A percentile compares a stretch with the other conserved stretches of the same genome.
phyloP scores from a whole-genome alignment of 1,140 invertebrate species.

The Macrostomum lignano region DNA sequence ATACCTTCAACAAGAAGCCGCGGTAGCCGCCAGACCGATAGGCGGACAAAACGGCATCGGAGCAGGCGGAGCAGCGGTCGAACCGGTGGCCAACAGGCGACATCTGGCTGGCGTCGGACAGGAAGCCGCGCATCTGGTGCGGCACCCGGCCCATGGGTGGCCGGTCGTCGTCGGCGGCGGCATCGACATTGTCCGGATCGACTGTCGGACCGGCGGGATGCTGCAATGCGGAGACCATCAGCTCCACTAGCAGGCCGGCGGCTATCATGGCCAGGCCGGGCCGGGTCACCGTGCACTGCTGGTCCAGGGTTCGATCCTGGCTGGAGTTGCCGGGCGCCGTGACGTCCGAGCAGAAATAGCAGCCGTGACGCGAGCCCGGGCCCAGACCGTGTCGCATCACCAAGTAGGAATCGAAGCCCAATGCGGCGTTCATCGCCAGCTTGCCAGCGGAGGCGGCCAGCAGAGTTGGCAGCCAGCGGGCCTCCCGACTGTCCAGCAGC shows the following conservation, averaged over 20 bases:
- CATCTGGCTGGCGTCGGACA: too few relatives aligned
- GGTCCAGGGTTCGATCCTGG: slow-evolving; percentile 63
- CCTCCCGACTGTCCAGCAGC: slow-evolving; percentile 74
- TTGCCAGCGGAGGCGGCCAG: slow-evolving; percentile 42
- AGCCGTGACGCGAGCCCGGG: slow-evolving; percentile 47
- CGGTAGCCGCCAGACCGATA: too few relatives aligned
- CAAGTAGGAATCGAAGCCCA: slow-evolving; percentile 86
- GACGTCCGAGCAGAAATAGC: slow-evolving; percentile 96
- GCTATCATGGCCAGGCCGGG: slow-evolving; percentile 73
- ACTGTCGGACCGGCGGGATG: slow-evolving; percentile 47
- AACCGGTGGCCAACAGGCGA: too few relatives aligned
- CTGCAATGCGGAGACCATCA: slow-evolving; percentile 55
- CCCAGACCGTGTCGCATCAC: slow-evolving; percentile 66
- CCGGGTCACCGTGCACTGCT: slow-evolving; percentile 88
- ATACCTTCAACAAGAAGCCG: slow-evolving; percentile 51
- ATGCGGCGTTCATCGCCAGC: slow-evolving; percentile 74
- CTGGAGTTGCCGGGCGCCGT: slow-evolving; percentile 60
- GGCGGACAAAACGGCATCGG: too few relatives aligned
- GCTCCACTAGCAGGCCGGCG: slow-evolving; percentile 58
- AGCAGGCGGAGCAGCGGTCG: too few relatives aligned
- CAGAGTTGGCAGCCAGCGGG: slow-evolving; percentile 82
- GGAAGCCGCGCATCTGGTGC: too few relatives aligned
- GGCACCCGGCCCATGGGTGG: too few relatives aligned
- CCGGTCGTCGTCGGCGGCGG: too few relatives aligned
- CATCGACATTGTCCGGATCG: too few relatives aligned